Base-by-base conservation (phyloP, 2,888 invertebrate species). In the Clostera curtula region DNA sequence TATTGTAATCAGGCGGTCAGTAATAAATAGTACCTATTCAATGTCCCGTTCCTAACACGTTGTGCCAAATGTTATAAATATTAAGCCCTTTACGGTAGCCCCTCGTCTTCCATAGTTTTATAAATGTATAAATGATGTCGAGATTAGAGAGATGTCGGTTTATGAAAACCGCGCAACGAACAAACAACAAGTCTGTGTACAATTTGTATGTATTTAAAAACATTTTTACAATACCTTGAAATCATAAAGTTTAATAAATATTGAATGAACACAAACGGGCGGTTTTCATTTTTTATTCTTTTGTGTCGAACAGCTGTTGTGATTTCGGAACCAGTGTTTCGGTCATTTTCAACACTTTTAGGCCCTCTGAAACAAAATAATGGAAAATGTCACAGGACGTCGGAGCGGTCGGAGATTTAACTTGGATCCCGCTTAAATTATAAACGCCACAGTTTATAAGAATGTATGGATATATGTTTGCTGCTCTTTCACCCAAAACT, bases 221-320 rank as follows among this genome's bases (percentile, higher is more conserved):
- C 63, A 62, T 69, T 76, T 79, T 74, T 77, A 76, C 70, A 73
- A 68, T 72, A 79, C 70, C 68, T 74, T 74, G 70, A 65, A 67
- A 62, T 59, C 59, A 57, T 65, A 56, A 62, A 57, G 61, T 66
- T 69, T 65, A 76, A 76, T 79, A 79, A 79, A 79, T 59, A 74
- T 56, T 67, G 67, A 63, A 65, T 70, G 56, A 69, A 65, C 56
- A 58, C 45, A 44, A 43, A 49, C 42, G n/a, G 24, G 28, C 40
- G 46, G 36, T 53, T 60, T 67, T 58, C 26, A 49, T 54, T 56
- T 49, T 48, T 59, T 52, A 46, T 57, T 62, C 51, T 29, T 65
- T 59, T 9, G 44, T 50, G 10, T 73, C 71, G 28, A 82, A 66
- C 30, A 80, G 29, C 26, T 61, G 70, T 33, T 71, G 68, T n/a